phyloP scores from a whole-genome alignment of 1,140 invertebrate genomes.

The Ruditapes philippinarum region DNA sequence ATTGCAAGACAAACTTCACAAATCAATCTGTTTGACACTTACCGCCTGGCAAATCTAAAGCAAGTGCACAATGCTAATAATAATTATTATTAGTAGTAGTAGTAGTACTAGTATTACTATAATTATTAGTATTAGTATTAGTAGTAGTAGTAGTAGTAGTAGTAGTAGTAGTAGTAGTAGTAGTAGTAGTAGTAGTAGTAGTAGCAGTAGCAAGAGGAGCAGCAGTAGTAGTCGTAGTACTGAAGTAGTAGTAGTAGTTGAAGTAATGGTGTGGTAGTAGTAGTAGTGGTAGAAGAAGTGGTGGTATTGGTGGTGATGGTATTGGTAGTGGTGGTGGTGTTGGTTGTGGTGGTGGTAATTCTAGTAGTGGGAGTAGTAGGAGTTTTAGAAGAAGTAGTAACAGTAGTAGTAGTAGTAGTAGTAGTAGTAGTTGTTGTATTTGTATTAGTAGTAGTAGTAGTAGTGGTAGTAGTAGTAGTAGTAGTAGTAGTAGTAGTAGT shows the following conservation, averaged over 20 bases:
- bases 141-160: too few species aligned
- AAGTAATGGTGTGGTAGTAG: not conserved
- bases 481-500: slow-evolving; percentile 10
- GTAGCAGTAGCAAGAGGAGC: too few species aligned
- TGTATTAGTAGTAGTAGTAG: not conserved
- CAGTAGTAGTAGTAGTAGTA: not conserved
- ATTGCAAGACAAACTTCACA: too few species aligned
- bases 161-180: too few species aligned
- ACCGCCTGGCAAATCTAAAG: too few species aligned
- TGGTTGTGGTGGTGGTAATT: not conserved
- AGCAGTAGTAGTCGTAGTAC: too few species aligned
- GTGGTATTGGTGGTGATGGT: not conserved
- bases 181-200: too few species aligned
- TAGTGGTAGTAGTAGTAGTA: not conserved
- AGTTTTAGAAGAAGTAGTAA: not conserved
- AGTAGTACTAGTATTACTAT: too few species aligned
- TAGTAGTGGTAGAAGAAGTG: not conserved
- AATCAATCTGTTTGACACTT: too few species aligned
- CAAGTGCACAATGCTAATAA: too few species aligned
- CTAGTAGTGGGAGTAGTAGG: slow-evolving; percentile 1
- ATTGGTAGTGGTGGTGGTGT: slow-evolving; percentile 12
- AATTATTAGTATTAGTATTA: too few species aligned
- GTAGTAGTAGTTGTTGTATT: slow-evolving; percentile 7
- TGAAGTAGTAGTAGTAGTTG: slow-evolving; percentile 24
- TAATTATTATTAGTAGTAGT: too few species aligned